Evolutionary conservation across 2,888 invertebrate genomes (phyloP), one percentile per base, ranked within the genome.

Genomic region (Tetheella fluctuosa): DNA sequence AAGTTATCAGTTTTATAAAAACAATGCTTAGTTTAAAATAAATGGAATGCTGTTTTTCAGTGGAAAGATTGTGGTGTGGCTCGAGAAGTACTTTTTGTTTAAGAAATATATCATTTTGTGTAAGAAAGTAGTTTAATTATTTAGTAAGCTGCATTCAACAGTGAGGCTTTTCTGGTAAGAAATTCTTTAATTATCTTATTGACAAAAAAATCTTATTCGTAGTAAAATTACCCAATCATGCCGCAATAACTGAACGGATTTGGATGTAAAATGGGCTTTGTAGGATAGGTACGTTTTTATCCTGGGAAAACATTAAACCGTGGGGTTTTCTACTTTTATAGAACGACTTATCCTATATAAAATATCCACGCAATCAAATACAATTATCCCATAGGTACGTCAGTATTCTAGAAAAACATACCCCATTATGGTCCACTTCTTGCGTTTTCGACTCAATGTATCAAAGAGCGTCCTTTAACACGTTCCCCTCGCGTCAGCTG

Each of bases 401-500:
- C 0, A 12, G 34, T 34, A 34, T 34, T 37, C 37, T 37, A 37
- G 34, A 34, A 34, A 34, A 10, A 34, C 6, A 25, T 25, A 25
- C 25, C 25, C n/a, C n/a, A n/a, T n/a, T n/a, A n/a, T n/a, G n/a
- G 60, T 61, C 56, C 59, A 62, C 59, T 67, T 62, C 60, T 34
- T 58, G 25, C 52, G 39, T 34, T 34, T 34, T 34, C 13, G 1
- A 17, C 42, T 17, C 17, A 17, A 57, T 59, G 62, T 58, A 48
- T 58, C 54, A 55, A 59, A 63, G 62, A 42, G 59, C 58, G 60
- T 65, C 68, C 69, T 68, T 68, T 61, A 59, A 69, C n/a, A n/a
- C 69, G 71, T 64, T 61, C 62, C 53, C 52, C 55, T 58, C 53
- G 20, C 54, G 64, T 67, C 69, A 67, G 65, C 68, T 56, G 53